Conservation (phyloP, 2,888 invertebrate species). For the Stegophylla sp. region DNA sequence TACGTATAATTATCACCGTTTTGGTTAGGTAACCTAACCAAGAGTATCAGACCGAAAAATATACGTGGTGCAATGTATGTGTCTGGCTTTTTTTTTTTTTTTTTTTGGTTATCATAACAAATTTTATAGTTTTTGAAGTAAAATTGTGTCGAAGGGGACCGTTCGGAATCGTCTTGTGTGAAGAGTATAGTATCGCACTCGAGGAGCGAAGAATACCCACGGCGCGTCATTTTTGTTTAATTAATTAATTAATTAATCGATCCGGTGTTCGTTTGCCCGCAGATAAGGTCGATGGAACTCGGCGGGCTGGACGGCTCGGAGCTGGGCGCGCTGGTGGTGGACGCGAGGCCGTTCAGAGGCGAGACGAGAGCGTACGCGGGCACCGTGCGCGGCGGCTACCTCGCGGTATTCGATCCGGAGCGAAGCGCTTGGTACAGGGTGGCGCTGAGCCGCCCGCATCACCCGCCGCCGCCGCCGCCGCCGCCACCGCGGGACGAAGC, state of each 20-base stretch:
- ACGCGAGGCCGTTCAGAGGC: slow-evolving; percentile 63
- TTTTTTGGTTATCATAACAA: too few species aligned
- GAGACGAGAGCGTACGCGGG: slow-evolving; percentile 65
- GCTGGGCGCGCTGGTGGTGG: slow-evolving; percentile 9
- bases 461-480: not conserved
- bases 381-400: slow-evolving; percentile 63
- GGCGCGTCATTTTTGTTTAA: too few species aligned
- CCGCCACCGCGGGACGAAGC: not conserved
- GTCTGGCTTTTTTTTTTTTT: too few species aligned
- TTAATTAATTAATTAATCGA: too few species aligned
- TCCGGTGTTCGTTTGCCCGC: not conserved
- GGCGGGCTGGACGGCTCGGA: slow-evolving; percentile 22
- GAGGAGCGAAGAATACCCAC: too few species aligned
- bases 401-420: slow-evolving; percentile 63
- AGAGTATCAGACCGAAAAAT: too few species aligned
- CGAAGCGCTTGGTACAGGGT: slow-evolving; percentile 64
- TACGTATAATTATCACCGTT: too few species aligned
- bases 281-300: slow-evolving; percentile 62
- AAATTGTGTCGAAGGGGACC: not conserved
- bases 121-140: too few species aligned
- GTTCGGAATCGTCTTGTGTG: not conserved
- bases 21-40: too few species aligned
- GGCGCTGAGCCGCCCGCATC: slow-evolving; percentile 35
- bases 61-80: too few species aligned
- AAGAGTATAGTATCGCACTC: slow-evolving; percentile 27